Evolutionary conservation across 2,888 invertebrate species (phyloP), one percentile per base, ranked within the genome.

Genomic region (Andrena flavipes): DNA sequence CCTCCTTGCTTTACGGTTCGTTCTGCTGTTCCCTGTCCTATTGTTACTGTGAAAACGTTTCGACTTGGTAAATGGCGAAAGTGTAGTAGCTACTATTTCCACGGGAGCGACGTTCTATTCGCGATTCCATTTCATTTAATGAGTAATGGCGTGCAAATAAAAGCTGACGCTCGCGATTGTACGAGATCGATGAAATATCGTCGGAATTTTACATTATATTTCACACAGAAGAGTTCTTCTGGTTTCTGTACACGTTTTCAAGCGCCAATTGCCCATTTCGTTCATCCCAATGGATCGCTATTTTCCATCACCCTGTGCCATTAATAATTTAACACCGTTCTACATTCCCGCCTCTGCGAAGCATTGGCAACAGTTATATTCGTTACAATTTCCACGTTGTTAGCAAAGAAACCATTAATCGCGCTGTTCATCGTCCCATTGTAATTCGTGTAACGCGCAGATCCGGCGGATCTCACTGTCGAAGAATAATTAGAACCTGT

Each of bases 1-100:
- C 70, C 74, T 51, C 35, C 63, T 26, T 49, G 20, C 30, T 73
- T 64, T 35, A 63, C 42, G 62, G 20, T 62, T 49, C 16, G 23
- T 54, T 54, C 33, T 49, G 33, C 20, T 51, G 51, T 20, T n/a
- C 23, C 26, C 16, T 13, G 30, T 33, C 16, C 23, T 29, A 64
- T 71, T 69, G 35, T 80, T 35, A 6, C 49, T 33, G 23, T 13
- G 51, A 2, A 29, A 71, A 68, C 65, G 54, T 49, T 59, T 49
- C 30, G 26, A 26, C 16, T n/a, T 16, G 42, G 23, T 29, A 48
- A 56, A 59, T 23, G 16, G 16, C 0, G 54, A 54, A 20, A 16
- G 42, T 4, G 42, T 5, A 42, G 42, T 3, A 13, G 7, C 2
- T 10, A 33, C 51, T 20, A 20, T 26, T 13, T 63, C 23, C 63